These are phyloP conservation scores for Lordiphosa stackelbergi DNA, from an alignment of 1,140 invertebrate species.

Conservation along the genomic window DNA sequence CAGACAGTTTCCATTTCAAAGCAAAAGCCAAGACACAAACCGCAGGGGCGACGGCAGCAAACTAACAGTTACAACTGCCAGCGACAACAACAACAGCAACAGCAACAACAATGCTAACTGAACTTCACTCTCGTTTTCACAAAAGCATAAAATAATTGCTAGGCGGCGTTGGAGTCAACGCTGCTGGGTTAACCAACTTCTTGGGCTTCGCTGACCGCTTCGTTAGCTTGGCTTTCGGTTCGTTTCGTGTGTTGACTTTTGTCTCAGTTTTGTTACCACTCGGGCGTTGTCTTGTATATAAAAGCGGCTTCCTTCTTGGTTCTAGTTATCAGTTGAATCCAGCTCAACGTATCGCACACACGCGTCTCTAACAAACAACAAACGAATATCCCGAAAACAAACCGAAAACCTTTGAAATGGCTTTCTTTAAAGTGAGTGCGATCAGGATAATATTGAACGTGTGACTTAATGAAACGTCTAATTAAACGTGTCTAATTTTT, in stretches of 20 bases:
- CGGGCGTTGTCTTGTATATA: slow-evolving; percentile 77
- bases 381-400: slow-evolving; percentile 2
- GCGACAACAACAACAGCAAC: slow-evolving; percentile 6
- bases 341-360: slow-evolving; percentile 62
- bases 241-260: slow-evolving; percentile 44
- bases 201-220: slow-evolving; percentile 64
- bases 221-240: slow-evolving; percentile 34
- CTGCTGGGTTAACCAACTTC: slow-evolving; percentile 39
- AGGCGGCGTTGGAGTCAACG: slow-evolving; percentile 32
- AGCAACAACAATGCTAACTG: slow-evolving; percentile 47
- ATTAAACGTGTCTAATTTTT: slow-evolving; percentile 15
- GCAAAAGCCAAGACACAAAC: slow-evolving; percentile 39
- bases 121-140: slow-evolving; percentile 69
- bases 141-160: slow-evolving; percentile 67
- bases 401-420: slow-evolving; percentile 54
- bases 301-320: slow-evolving; percentile 77
- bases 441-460: slow-evolving; percentile 12
- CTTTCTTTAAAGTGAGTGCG: slow-evolving; percentile 77
- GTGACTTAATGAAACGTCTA: slow-evolving; percentile 1
- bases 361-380: slow-evolving; percentile 37
- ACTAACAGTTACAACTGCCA: slow-evolving; percentile 1
- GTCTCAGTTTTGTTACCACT: slow-evolving; percentile 18
- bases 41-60: slow-evolving; percentile 23
- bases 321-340: slow-evolving; percentile 77
- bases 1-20: slow-evolving; percentile 31